Conservation (phyloP, 2,113 vertebrate species). For the Notiomystis cincta region DNA sequence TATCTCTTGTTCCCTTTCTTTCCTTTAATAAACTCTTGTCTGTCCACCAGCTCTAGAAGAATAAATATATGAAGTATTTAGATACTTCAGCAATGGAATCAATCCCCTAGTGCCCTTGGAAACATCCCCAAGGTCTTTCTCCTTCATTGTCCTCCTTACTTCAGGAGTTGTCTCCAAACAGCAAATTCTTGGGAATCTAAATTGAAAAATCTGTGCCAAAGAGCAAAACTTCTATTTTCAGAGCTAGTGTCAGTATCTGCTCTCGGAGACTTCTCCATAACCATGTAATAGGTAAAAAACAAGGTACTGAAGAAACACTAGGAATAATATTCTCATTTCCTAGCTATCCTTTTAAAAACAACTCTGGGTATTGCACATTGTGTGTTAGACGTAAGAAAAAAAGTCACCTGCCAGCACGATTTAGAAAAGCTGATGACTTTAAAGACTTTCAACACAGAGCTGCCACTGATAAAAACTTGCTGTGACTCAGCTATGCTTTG, state of each 20-base stretch:
- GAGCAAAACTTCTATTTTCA: neutral
- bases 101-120: neutral
- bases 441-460: neutral
- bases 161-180: neutral
- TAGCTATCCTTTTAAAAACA: neutral
- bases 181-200: neutral
- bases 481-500: conserved; percentile 25
- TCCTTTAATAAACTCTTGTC: neutral
- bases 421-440: neutral
- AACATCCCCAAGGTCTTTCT: neutral
- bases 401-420: neutral
- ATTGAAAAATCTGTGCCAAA: neutral
- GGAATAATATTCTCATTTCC: neutral
- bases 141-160: neutral
- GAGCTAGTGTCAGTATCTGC: neutral
- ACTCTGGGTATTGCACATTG: neutral
- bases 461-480: neutral
- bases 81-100: neutral
- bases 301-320: neutral
- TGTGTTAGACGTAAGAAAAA: neutral
- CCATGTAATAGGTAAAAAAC: neutral
- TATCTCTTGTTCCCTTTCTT: neutral
- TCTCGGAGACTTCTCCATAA: neutral
- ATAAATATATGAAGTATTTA: neutral
- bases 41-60: neutral